phyloP scores from a whole-genome alignment of 2,797 vertebrate genomes.

The Bradypodion ventrale region DNA sequence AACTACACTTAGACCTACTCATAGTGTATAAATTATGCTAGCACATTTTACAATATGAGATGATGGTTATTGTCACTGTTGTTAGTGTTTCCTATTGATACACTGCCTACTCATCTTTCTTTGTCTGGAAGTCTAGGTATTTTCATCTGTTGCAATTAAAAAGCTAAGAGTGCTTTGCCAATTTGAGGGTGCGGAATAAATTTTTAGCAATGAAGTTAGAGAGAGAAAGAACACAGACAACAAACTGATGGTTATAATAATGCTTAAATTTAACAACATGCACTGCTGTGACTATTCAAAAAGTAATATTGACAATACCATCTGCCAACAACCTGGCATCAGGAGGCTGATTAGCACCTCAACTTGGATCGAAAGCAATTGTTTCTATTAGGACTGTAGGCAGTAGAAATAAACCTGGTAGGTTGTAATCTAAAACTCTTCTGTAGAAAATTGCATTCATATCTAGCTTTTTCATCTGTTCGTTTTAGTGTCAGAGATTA shows the following conservation, averaged over 20 bases:
- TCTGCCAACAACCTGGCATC: background rate
- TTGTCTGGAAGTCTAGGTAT: background rate
- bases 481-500: too few species aligned
- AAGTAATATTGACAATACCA: background rate
- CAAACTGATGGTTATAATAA: background rate
- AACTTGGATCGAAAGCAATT: background rate
- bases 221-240: background rate
- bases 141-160: background rate
- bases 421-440: background rate
- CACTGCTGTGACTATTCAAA: background rate
- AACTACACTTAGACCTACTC: background rate
- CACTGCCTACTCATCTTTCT: background rate
- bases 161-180: background rate
- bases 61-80: too few species aligned
- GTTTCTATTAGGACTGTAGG: background rate
- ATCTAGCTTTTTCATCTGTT: too few species aligned
- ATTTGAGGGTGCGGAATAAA: background rate
- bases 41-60: background rate
- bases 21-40: background rate
- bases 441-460: background rate
- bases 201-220: background rate
- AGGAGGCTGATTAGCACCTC: background rate
- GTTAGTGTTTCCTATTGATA: background rate
- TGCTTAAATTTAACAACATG: background rate
- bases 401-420: background rate